These are phyloP conservation scores for Neelides folsomi DNA, from an alignment of 2,888 invertebrate species.

Conservation along the genomic window DNA sequence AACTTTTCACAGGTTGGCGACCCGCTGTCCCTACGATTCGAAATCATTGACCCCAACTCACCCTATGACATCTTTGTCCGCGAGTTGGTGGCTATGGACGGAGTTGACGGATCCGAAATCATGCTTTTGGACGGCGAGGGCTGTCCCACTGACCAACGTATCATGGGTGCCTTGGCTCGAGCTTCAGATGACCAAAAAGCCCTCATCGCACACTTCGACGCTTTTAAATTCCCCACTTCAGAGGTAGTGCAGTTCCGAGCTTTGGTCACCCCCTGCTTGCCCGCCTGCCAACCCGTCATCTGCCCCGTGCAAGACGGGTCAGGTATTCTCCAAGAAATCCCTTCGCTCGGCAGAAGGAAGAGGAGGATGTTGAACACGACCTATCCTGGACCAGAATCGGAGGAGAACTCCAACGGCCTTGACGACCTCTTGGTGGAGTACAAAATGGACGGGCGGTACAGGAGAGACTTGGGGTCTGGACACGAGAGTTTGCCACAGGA, in stretches of 20 bases:
- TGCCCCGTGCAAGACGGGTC: constrained; percentile 72
- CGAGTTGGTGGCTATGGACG: constrained; percentile 87
- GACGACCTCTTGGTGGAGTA: constrained; percentile 18
- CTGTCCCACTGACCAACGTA: constrained; percentile 84
- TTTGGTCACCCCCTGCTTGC: constrained; percentile 88
- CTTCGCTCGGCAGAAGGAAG: constrained; percentile 69
- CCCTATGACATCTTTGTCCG: constrained; percentile 92
- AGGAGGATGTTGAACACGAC: constrained; percentile 44
- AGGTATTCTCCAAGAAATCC: constrained; percentile 65
- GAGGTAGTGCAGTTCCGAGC: constrained; percentile 91
- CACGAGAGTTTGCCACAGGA: constrained; percentile 40
- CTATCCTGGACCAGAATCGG: constrained; percentile 11
- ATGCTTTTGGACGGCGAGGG: constrained; percentile 80
- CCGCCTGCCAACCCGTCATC: constrained; percentile 79
- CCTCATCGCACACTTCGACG: constrained; percentile 79
- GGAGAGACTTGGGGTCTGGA: constrained; percentile 24
- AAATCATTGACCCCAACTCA: constrained; percentile 80
- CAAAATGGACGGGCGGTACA: constrained; percentile 17
- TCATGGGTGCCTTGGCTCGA: constrained; percentile 83
- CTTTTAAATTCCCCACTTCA: constrained; percentile 90
- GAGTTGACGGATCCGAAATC: constrained; percentile 81
- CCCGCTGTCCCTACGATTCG: constrained; percentile 76
- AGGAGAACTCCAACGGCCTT: constrained; percentile 21
- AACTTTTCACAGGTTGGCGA: constrained; percentile 66
- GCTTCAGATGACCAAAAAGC: constrained; percentile 45